Evolutionary conservation across 2,888 invertebrate species (phyloP), one percentile per base, ranked within the genome.

Genomic region (Syrista parreyssii): DNA sequence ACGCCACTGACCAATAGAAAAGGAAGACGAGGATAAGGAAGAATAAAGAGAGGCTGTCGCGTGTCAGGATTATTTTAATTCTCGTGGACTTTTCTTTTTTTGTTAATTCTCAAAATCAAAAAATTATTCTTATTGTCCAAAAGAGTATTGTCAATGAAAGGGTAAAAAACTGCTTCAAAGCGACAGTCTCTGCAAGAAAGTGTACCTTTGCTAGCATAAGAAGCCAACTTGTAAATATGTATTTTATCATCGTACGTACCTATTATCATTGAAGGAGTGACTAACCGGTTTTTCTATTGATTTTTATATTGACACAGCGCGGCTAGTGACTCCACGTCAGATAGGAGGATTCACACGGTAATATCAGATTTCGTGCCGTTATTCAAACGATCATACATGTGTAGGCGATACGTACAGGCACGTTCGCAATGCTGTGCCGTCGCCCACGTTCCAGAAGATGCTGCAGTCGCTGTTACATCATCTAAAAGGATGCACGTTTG

Each of bases 171-270:
- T 15, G 23, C 9, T 55, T 55, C 0, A 55, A 23, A 4, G 55
- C 23, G 55, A 55, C 23, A 23, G 55, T 23, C 55, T 55, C 40
- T 9, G 0, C 55, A 23, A 55, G 55, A 80, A 68, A 74, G 75
- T 76, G 75, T 79, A 81, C 76, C 78, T 81, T 75, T 55, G 35
- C 77, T 78, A 68, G 32, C 33, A 12, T 34, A 79, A 55, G 78
- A 55, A 76, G 78, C 68, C 72, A 80, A 71, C 80, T 83, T 85
- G 83, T 85, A 85, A 78, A 84, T 85, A 85, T 82, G 83, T 84
- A 81, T 82, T 78, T 81, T 74, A 79, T 81, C 78, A 76, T 81
- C 77, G 73, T 78, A 75, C 30, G 40, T 76, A 81, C 68, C 73
- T 32, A 71, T 55, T 55, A 35, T 35, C 74, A 12, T 74, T 33